phyloP scores from a whole-genome alignment of 2,888 invertebrate species.

The Adelphocoris suturalis region DNA sequence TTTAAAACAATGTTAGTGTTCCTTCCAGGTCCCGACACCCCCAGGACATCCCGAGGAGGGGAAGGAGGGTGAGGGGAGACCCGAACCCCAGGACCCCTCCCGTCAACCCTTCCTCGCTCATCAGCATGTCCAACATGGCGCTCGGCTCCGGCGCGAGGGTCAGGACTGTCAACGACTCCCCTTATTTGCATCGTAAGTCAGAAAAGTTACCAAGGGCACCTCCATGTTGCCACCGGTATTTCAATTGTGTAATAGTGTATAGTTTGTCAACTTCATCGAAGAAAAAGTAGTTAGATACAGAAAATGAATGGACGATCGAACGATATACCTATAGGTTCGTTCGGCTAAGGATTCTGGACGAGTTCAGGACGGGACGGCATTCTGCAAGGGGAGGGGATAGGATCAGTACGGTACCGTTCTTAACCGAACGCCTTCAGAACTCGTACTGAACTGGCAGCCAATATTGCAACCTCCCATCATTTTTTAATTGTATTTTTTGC shows the following conservation, averaged over 20 bases:
- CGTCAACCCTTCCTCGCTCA: slow-evolving; percentile 75
- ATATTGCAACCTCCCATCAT: no score
- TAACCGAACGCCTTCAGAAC: no score
- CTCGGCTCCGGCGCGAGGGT: slow-evolving; percentile 80
- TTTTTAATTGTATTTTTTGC: no score
- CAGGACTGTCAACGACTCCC: slow-evolving; percentile 75
- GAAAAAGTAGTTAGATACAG: no score
- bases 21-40: slow-evolving; percentile 80
- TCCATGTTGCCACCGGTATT: not conserved
- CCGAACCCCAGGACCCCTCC: slow-evolving; percentile 73
- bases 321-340: no score
- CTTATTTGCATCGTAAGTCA: slow-evolving; percentile 70
- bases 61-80: slow-evolving; percentile 76
- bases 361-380: no score
- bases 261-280: no score
- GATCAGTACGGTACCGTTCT: no score
- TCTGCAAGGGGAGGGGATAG: no score
- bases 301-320: no score
- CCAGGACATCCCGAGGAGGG: slow-evolving; percentile 79
- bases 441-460: no score
- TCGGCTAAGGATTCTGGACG: no score
- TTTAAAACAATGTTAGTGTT: slow-evolving; percentile 69
- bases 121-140: slow-evolving; percentile 78
- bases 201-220: not conserved
- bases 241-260: not conserved